A percentile compares a stretch with the other conserved stretches of the same genome.
phyloP scores from a whole-genome alignment of 2,113 vertebrate species.

The Danionella cerebrum region DNA sequence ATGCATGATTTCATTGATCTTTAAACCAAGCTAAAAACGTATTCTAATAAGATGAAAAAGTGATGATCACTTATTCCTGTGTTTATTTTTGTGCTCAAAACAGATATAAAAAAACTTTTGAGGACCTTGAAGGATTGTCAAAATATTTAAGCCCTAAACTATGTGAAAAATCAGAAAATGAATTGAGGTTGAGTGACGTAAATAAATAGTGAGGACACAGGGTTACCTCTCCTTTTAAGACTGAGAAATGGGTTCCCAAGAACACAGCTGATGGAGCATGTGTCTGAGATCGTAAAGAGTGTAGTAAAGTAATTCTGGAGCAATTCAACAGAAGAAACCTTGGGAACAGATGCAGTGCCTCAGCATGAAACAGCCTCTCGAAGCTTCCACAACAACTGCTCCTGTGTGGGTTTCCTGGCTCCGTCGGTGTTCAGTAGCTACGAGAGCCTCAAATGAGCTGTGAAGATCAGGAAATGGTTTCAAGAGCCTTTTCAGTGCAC shows the following conservation, averaged over 20 bases:
- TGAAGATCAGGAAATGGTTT: not conserved
- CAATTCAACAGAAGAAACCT: conserved; percentile 11
- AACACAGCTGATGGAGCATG: not conserved
- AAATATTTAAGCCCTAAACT: too few relatives aligned
- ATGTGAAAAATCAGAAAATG: too few relatives aligned
- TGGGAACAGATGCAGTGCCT: conserved; percentile 22
- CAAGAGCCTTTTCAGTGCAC: not conserved
- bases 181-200: too few relatives aligned
- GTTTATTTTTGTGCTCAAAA: too few relatives aligned
- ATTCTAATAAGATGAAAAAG: too few relatives aligned
- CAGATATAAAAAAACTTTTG: too few relatives aligned
- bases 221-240: too few relatives aligned
- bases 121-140: too few relatives aligned
- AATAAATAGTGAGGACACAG: too few relatives aligned
- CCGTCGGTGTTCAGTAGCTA: not conserved
- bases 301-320: conserved; percentile 9
- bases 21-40: too few relatives aligned
- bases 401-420: not conserved
- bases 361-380: not conserved
- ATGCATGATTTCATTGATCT: too few relatives aligned
- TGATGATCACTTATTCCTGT: too few relatives aligned
- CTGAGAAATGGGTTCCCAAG: not conserved
- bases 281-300: not conserved
- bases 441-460: not conserved
- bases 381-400: not conserved